phyloP scores from a whole-genome alignment of 2,797 vertebrate genomes.

The Chelidonichthys spinosus region DNA sequence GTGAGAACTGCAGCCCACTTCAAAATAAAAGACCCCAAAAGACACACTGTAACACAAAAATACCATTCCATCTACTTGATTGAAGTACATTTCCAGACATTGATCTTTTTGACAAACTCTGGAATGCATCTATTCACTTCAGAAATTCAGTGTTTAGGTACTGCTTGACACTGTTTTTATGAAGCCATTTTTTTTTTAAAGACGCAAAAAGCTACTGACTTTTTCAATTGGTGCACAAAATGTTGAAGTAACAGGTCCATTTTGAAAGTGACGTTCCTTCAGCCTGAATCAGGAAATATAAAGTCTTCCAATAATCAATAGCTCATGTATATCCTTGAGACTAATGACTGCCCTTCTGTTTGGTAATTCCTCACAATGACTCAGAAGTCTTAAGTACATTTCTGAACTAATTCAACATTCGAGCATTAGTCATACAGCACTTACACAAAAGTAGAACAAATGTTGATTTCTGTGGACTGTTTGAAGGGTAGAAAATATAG shows the following conservation, averaged over 20 bases:
- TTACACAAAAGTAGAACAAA: conserved; percentile 30
- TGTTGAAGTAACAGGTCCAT: not conserved
- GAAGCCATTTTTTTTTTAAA: conserved; percentile 2
- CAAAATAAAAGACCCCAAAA: conserved; percentile 33
- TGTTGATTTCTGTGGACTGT: not conserved
- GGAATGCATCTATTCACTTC: conserved; percentile 27
- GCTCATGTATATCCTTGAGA: not conserved
- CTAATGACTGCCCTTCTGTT: not conserved
- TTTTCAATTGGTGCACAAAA: conserved; percentile 33
- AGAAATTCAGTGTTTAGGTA: not conserved
- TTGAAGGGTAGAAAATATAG: not conserved
- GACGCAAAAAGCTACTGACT: too few relatives aligned
- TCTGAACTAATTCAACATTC: conserved; percentile 14
- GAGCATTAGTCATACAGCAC: conserved; percentile 29
- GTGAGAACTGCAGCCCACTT: conserved; percentile 5
- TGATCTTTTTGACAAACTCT: conserved; percentile 11
- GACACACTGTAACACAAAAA: conserved; percentile 25
- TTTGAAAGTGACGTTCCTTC: conserved; percentile 5
- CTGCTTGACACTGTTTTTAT: too few relatives aligned
- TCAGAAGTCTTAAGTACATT: not conserved
- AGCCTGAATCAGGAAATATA: not conserved
- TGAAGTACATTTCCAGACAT: conserved; percentile 17
- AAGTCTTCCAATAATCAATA: not conserved
- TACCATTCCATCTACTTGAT: conserved; percentile 5
- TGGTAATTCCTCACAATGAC: conserved; percentile 6